These are phyloP conservation scores for Brevimyrus niger DNA, from an alignment of 2,113 vertebrate genomes.

Conservation along the genomic window DNA sequence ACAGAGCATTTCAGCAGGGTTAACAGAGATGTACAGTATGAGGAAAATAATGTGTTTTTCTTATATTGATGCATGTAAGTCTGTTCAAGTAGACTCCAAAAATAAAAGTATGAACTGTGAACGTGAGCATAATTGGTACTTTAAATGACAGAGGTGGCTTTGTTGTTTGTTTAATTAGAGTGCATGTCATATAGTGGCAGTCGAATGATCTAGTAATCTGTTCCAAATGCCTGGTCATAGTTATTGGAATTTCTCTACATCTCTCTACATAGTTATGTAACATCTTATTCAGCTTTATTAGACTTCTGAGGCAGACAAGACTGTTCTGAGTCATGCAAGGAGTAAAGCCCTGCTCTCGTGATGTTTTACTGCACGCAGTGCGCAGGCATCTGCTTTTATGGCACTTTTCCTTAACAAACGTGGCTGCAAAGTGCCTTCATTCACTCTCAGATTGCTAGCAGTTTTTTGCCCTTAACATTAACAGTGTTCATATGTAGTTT, in stretches of 20 bases:
- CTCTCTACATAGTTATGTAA: constrained; percentile 14
- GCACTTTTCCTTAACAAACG: constrained; percentile 31
- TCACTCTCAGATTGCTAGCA: neutral
- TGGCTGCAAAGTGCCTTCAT: neutral
- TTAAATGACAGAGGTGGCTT: neutral
- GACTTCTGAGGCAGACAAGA: constrained; percentile 26
- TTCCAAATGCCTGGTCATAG: constrained; percentile 24
- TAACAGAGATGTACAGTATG: neutral
- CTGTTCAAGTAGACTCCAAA: neutral
- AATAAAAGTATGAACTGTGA: neutral
- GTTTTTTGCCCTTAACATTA: neutral
- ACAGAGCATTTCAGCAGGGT: neutral
- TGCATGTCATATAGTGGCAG: neutral
- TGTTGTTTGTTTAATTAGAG: neutral
- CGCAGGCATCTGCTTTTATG: constrained; percentile 45
- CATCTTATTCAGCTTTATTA: constrained; percentile 31
- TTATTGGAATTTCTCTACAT: neutral
- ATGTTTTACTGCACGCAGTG: constrained; percentile 41
- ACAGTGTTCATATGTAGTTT: neutral
- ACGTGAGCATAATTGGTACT: neutral
- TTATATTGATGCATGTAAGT: neutral
- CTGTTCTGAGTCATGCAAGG: constrained; percentile 24
- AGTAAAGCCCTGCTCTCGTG: constrained; percentile 46
- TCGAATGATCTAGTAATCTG: neutral
- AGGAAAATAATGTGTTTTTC: neutral